phyloP scores from a whole-genome alignment of 2,888 invertebrate species.

The Eudasyphora cyanicolor region DNA sequence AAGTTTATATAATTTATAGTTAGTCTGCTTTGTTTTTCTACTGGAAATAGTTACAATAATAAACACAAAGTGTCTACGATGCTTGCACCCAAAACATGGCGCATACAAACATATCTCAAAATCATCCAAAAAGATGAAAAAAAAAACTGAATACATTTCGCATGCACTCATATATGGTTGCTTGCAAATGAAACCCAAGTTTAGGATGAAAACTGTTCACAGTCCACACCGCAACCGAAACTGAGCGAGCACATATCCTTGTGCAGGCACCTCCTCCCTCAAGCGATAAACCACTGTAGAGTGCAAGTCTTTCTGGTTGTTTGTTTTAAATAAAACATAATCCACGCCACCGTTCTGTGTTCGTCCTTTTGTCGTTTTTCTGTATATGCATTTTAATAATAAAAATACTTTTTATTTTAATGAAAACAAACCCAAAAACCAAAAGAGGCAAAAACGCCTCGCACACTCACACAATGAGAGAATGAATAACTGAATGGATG shows the following conservation, averaged over 20 bases:
- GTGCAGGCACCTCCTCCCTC: background rate
- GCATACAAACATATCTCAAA: background rate
- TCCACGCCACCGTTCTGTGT: background rate
- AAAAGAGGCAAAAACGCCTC: background rate
- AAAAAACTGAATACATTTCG: background rate
- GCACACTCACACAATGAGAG: too few relatives aligned
- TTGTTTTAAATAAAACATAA: background rate
- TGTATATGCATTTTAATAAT: background rate
- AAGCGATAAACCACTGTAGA: background rate
- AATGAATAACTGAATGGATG: too few relatives aligned
- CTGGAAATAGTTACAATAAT: background rate
- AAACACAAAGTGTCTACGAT: background rate
- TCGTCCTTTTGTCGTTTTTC: background rate
- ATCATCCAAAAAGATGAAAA: too few relatives aligned
- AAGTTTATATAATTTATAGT: too few relatives aligned
- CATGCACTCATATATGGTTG: background rate
- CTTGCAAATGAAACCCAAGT: background rate
- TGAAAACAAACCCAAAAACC: background rate
- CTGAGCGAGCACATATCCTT: background rate
- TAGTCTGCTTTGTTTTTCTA: background rate
- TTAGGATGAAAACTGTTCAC: background rate
- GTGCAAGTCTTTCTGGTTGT: background rate
- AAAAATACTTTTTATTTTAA: background rate
- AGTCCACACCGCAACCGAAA: background rate
- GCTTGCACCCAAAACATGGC: background rate